These are phyloP conservation scores for Xerus rutilus DNA, from an alignment of 2,797 vertebrate species.

Conservation along the genomic window DNA sequence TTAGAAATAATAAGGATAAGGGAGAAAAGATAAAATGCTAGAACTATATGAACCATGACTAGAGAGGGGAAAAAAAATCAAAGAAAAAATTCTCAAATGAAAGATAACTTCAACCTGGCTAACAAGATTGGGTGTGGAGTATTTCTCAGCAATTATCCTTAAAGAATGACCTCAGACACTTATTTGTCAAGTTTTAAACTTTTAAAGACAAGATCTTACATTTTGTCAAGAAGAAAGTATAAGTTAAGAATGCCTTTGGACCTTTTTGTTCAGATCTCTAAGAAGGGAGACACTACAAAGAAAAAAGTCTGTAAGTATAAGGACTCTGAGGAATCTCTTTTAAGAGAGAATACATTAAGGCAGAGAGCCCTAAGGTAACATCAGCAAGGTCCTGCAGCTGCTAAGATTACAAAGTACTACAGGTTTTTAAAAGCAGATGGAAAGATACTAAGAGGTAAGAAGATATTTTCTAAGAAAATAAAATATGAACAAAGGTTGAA, in stretches of 20 bases:
- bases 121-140: conserved; percentile 62
- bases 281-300: conserved; percentile 70
- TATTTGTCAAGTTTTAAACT: conserved; percentile 73
- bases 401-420: conserved; percentile 39
- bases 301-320: conserved; percentile 64
- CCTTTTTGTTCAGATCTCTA: conserved; percentile 74
- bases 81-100: conserved; percentile 66
- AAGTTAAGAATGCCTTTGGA: conserved; percentile 69
- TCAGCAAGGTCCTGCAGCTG: conserved; percentile 30
- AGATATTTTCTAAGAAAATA: conserved; percentile 56
- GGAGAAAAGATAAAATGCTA: conserved; percentile 67
- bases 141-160: conserved; percentile 79
- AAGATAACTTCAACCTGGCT: conserved; percentile 61
- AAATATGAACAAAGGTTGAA: conserved; percentile 45
- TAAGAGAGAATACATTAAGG: conserved; percentile 65
- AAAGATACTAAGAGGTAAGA: conserved; percentile 2
- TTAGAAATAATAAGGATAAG: conserved; percentile 70
- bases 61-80: conserved; percentile 58
- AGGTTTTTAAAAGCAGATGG: conserved; percentile 28
- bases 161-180: conserved; percentile 65
- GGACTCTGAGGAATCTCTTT: conserved; percentile 63
- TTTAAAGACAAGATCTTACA: conserved; percentile 78
- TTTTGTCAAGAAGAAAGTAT: conserved; percentile 68
- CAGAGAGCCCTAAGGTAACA: background rate
- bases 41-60: conserved; percentile 68